These are phyloP conservation scores for Platichthys stellatus DNA, from an alignment of 2,113 vertebrate species.

Conservation along the genomic window DNA sequence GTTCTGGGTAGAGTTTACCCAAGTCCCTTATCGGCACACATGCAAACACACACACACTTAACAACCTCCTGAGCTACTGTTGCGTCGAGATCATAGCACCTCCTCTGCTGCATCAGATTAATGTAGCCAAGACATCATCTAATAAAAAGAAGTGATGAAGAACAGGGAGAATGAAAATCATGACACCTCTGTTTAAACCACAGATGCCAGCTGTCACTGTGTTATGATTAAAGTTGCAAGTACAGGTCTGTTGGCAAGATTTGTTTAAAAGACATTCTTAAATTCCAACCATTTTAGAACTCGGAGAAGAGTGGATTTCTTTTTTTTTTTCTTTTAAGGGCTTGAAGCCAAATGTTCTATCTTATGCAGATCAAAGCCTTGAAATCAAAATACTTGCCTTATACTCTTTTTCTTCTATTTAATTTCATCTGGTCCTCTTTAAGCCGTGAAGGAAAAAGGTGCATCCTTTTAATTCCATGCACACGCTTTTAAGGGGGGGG, in stretches of 20 bases:
- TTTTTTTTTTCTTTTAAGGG: neutral
- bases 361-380: constrained; percentile 8
- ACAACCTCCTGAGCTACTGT: neutral
- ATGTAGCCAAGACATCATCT: constrained; percentile 10
- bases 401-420: neutral
- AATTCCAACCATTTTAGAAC: constrained; percentile 18
- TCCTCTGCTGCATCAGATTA: constrained; percentile 8
- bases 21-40: constrained; percentile 26
- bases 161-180: neutral
- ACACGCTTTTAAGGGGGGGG: neutral
- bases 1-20: constrained; percentile 10
- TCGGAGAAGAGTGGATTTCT: constrained; percentile 17
- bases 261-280: constrained; percentile 11
- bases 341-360: constrained; percentile 22
- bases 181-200: constrained; percentile 11
- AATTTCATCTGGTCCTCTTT: constrained; percentile 4
- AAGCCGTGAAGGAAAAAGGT: neutral
- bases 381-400: constrained; percentile 3
- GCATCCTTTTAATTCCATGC: neutral
- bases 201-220: constrained; percentile 31
- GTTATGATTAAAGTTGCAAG: constrained; percentile 20
- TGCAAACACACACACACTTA: neutral
- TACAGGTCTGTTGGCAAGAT: constrained; percentile 10
- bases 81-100: constrained; percentile 10
- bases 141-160: constrained; percentile 20